Percentiles rank a stretch among this genome's conserved stretches.
These are phyloP conservation scores for Penelope pileata DNA, from an alignment of 2,113 vertebrate genomes.

Conservation along the genomic window DNA sequence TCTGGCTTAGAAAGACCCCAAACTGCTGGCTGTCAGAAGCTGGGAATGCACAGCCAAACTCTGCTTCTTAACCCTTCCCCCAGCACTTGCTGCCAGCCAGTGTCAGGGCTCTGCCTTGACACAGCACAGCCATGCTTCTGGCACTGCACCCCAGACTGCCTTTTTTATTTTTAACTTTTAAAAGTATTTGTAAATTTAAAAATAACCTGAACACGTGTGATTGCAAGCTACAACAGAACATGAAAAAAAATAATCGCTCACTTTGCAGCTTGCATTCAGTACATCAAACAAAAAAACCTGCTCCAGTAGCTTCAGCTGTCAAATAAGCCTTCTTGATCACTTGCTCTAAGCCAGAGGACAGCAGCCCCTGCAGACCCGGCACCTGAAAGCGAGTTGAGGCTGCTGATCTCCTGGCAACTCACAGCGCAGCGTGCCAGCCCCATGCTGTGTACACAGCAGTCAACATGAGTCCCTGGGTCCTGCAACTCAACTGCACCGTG, in stretches of 20 bases:
- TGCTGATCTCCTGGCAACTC: background rate
- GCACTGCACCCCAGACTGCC: background rate
- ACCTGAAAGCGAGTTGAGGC: background rate
- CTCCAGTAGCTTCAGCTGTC: background rate
- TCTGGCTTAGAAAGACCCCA: background rate
- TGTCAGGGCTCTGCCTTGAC: background rate
- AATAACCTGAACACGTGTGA: background rate
- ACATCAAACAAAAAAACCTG: background rate
- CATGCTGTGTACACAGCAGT: background rate
- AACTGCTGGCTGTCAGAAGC: background rate
- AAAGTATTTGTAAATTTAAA: background rate
- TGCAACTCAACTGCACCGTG: background rate
- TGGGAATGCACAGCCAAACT: background rate
- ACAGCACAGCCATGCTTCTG: background rate
- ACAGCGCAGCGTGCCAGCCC: accelerated
- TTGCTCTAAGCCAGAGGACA: background rate
- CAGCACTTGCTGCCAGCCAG: background rate
- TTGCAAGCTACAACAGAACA: background rate
- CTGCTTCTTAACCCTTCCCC: background rate
- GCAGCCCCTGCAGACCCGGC: background rate
- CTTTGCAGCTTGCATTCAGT: background rate
- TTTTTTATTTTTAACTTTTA: background rate
- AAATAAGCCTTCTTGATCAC: background rate
- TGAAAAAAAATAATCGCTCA: background rate
- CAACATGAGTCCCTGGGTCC: background rate